Conservation (phyloP, 2,113 vertebrate genomes). For the Dasyurus viverrinus region DNA sequence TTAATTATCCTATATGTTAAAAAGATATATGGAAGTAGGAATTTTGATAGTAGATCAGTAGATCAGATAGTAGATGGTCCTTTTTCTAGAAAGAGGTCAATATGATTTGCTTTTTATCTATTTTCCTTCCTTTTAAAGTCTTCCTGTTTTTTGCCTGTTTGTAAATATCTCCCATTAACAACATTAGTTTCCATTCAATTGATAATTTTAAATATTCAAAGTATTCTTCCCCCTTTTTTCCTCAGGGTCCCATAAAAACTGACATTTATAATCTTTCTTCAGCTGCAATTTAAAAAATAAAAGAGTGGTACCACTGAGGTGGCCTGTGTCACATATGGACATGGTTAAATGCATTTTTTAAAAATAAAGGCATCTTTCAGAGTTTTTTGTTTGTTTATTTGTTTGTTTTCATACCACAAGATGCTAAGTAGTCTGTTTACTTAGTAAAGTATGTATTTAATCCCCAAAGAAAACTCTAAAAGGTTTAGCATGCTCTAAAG, state of each 20-base stretch:
- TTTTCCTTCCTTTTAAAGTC: neutral
- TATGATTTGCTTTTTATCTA: accelerated
- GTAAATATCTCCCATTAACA: accelerated
- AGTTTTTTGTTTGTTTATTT: neutral
- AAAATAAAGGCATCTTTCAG: constrained; percentile 1
- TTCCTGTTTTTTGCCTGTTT: neutral
- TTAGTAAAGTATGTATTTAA: constrained; percentile 33
- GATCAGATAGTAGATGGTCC: too few species aligned
- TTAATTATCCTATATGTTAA: accelerated
- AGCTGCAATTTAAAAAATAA: neutral
- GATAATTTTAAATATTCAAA: neutral
- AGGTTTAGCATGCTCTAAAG: neutral
- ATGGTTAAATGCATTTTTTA: neutral
- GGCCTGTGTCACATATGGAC: neutral
- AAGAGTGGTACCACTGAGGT: neutral
- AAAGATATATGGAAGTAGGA: accelerated
- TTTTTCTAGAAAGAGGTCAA: neutral
- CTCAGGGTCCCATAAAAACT: neutral
- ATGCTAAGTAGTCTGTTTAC: constrained; percentile 33
- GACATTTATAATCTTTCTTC: neutral
- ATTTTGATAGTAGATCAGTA: neutral
- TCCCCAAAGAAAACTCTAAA: constrained; percentile 12
- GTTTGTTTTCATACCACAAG: constrained; percentile 42
- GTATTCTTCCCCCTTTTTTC: accelerated
- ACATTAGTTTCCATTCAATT: neutral